These are phyloP conservation scores for Nasonovia ribisnigri DNA, from an alignment of 2,888 invertebrate species.

Conservation along the genomic window DNA sequence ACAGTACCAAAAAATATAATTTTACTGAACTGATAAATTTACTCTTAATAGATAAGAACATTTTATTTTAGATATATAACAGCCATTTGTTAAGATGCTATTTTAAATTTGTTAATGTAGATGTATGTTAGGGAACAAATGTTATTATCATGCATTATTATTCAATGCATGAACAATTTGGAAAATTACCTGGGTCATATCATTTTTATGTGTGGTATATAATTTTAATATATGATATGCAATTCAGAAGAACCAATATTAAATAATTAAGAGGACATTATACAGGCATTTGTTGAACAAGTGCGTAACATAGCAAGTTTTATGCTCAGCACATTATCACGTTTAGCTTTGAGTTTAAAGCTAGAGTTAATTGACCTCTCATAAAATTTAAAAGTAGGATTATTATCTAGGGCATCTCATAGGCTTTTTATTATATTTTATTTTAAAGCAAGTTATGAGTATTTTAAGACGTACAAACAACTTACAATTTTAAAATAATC, in stretches of 20 bases:
- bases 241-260: not conserved
- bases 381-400: no score
- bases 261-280: not conserved
- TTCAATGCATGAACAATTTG: not conserved
- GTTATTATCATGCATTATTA: not conserved
- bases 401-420: no score
- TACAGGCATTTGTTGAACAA: no score
- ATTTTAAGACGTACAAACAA: no score
- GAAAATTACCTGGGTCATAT: not conserved
- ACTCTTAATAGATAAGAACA: not conserved
- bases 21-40: not conserved
- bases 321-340: no score
- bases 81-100: not conserved
- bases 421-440: no score
- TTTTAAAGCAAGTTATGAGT: no score
- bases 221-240: not conserved
- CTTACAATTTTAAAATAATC: no score
- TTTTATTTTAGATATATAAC: not conserved
- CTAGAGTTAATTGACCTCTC: no score
- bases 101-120: not conserved
- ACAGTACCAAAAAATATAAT: not conserved
- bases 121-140: not conserved
- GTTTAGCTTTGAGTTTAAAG: no score
- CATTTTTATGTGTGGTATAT: not conserved
- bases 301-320: no score